A percentile compares a stretch with the other conserved stretches of the same genome.
Conservation (phyloP, 1,140 invertebrate genomes). For the Drosophila punjabiensis region DNA sequence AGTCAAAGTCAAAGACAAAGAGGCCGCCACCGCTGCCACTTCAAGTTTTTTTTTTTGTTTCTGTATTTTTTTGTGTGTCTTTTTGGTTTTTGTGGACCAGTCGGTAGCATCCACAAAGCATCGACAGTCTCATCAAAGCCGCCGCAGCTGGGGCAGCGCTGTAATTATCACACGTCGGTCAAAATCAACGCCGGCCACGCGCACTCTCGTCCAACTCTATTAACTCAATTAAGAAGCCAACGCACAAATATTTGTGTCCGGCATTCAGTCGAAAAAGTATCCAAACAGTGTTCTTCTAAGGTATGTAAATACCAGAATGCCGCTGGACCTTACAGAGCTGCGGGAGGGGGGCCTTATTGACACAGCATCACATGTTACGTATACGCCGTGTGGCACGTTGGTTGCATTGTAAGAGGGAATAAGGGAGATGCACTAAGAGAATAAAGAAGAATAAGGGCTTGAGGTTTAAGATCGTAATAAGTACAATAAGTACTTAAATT, state of each 20-base stretch:
- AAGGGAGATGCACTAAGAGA: not conserved
- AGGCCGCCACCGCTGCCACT: conserved; percentile 33
- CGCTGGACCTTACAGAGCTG: conserved; percentile 6
- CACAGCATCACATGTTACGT: conserved; percentile 15
- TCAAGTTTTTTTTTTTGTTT: not conserved
- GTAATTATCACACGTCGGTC: conserved; percentile 83
- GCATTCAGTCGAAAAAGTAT: conserved; percentile 81
- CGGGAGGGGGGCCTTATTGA: conserved; percentile 49
- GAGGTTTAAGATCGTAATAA: not conserved
- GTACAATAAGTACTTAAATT: not conserved
- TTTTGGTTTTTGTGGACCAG: conserved; percentile 27
- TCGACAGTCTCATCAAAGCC: conserved; percentile 69
- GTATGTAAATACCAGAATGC: conserved; percentile 57
- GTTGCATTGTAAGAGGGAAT: no score
- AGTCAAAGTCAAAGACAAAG: conserved; percentile 36
- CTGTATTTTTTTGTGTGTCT: not conserved
- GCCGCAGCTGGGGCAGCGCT: conserved; percentile 62
- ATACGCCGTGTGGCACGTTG: conserved; percentile 51
- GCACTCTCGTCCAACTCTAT: conserved; percentile 68
- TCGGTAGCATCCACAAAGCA: conserved; percentile 29
- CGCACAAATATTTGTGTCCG: conserved; percentile 78
- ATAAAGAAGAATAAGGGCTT: not conserved
- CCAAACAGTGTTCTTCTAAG: conserved; percentile 67
- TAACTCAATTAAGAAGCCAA: conserved; percentile 76
- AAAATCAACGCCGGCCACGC: conserved; percentile 76